Base-by-base conservation (phyloP, 2,888 invertebrate genomes). In the Leuctra nigra region DNA sequence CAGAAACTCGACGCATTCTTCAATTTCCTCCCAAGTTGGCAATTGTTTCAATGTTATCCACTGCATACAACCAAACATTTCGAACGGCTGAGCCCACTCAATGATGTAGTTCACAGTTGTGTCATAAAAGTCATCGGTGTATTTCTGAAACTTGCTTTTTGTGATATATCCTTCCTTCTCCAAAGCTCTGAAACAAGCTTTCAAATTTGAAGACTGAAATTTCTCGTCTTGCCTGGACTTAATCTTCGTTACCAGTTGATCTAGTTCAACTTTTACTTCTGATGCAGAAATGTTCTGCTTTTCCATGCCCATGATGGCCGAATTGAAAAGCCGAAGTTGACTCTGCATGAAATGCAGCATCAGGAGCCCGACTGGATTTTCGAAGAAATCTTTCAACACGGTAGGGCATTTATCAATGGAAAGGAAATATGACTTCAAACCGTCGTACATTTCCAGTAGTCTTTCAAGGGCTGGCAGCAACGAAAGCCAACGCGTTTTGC, bases 401-500 rank as follows among this genome's bases (percentile, higher is more conserved):
- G 46, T 56, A 33, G 64, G 64, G 60, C 63, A 63, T 53, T 64
- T 66, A 53, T 64, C 63, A 54, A 59, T 53, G n/a, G 62, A 60
- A 35, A 64, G 54, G 55, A 67, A 68, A 56, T 65, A 66, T 2
- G 62, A 61, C 59, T 64, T 63, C 24, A 66, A 53, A 44, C 60
- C 59, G 25, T 53, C 53, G 61, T 62, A 67, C 57, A 68, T 59
- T 58, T 65, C 39, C 25, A 68, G 58, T 47, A 69, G 56, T 59
- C 65, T 60, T 55, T 67, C 64, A n/a, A 68, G 52, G 22, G 65
- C 64, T 24, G 67, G 65, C 54, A 64, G 52, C 56, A 68, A 53
- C 39, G 63, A 60, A 35, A 66, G 64, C 63, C 63, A 67, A 57
- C 63, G 59, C 20, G 64, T 66, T 50, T 64, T 66, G 44, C 62